phyloP scores from a whole-genome alignment of 2,888 invertebrate species.

The Crossocerus cetratus region DNA sequence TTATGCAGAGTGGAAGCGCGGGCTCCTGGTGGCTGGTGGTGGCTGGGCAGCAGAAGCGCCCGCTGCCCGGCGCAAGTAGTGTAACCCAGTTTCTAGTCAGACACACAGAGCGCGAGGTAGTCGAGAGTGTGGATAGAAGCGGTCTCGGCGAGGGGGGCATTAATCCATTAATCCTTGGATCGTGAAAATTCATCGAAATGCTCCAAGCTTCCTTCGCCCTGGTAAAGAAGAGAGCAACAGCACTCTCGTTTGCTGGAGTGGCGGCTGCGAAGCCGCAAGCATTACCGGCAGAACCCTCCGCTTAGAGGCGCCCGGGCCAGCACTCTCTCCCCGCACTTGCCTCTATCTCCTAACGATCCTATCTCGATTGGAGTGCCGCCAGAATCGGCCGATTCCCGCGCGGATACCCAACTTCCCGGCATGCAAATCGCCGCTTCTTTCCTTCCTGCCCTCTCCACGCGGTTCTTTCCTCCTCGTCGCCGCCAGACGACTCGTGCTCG shows the following conservation, averaged over 20 bases:
- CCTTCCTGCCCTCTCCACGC: neutral
- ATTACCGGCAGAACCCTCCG: no score
- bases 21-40: neutral
- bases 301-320: neutral
- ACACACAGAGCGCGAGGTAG: constrained; percentile 37
- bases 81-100: constrained; percentile 68
- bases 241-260: neutral
- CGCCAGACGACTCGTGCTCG: neutral
- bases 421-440: neutral
- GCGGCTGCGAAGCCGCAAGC: neutral
- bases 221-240: neutral
- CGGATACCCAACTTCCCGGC: neutral
- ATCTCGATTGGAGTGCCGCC: constrained; percentile 2
- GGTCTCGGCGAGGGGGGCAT: constrained; percentile 18
- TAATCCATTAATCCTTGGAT: constrained; percentile 36
- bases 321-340: neutral
- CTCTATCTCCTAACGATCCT: neutral
- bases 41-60: constrained; percentile 8
- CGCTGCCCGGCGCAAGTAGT: constrained; percentile 61
- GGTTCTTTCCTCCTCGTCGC: no score
- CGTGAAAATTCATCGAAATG: constrained; percentile 48
- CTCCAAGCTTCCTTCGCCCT: constrained; percentile 35
- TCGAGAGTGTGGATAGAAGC: constrained; percentile 9
- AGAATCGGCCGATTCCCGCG: neutral
- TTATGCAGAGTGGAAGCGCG: constrained; percentile 24